Conservation (phyloP, 2,888 invertebrate species). For the Mamestra brassicae region DNA sequence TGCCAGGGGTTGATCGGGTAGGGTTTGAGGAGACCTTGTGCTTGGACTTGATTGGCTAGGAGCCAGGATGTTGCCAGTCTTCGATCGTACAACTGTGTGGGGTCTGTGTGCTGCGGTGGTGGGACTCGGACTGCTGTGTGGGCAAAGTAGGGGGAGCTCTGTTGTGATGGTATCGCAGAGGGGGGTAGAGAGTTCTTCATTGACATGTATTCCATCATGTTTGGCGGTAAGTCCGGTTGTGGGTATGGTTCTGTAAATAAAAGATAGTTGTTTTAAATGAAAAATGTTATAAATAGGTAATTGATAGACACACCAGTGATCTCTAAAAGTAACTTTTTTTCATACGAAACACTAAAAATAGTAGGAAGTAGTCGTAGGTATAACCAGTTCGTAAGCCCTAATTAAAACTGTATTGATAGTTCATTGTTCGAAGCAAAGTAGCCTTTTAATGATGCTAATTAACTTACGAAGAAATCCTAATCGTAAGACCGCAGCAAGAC, state of each 20-base stretch:
- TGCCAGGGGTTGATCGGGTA: conserved; percentile 91
- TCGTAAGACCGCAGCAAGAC: not conserved
- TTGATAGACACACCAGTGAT: not conserved
- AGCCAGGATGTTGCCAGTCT: conserved; percentile 91
- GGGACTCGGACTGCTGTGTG: conserved; percentile 85
- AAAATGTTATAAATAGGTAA: not conserved
- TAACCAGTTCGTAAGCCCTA: not conserved
- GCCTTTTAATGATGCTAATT: not conserved
- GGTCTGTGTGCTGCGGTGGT: conserved; percentile 80
- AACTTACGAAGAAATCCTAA: not conserved
- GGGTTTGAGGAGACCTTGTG: conserved; percentile 87
- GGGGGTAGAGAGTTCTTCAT: conserved; percentile 81
- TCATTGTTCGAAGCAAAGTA: not conserved
- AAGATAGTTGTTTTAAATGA: not conserved
- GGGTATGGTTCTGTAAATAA: conserved; percentile 84
- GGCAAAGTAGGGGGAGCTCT: conserved; percentile 84
- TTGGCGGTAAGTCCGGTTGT: conserved; percentile 82
- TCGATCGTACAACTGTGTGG: conserved; percentile 83
- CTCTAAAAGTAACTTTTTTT: too few relatives aligned
- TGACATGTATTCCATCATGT: conserved; percentile 87
- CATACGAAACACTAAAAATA: too few relatives aligned
- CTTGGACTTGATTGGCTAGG: conserved; percentile 89
- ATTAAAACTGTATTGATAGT: not conserved
- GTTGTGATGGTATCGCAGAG: conserved; percentile 75
- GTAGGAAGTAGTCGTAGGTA: not conserved